Percentiles rank a stretch among this genome's conserved stretches.
phyloP scores from a whole-genome alignment of 2,888 invertebrate species.

The Pyrocoelia pectoralis region DNA sequence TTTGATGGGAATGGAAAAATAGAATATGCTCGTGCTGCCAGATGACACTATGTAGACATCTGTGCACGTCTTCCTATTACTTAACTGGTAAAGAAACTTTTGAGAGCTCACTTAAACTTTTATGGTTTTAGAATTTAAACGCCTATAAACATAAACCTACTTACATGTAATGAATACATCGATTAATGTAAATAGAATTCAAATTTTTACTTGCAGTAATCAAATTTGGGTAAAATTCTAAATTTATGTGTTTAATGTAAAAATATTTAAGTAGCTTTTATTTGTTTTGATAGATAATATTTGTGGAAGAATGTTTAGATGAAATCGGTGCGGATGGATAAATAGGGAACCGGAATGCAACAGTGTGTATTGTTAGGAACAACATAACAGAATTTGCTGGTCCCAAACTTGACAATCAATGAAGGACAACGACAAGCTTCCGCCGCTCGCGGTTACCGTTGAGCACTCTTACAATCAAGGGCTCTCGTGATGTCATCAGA shows the following conservation, averaged over 20 bases:
- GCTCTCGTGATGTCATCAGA: constrained; percentile 51
- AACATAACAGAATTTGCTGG: constrained; percentile 29
- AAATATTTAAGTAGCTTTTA: neutral
- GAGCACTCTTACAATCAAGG: constrained; percentile 52
- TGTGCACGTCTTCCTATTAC: constrained; percentile 14
- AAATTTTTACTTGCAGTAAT: too few relatives aligned
- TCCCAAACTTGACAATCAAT: constrained; percentile 34
- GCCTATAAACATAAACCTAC: neutral
- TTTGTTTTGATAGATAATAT: neutral
- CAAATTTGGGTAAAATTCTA: neutral
- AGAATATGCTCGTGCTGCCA: constrained; percentile 26
- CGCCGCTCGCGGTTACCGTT: constrained; percentile 46
- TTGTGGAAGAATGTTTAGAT: constrained; percentile 20
- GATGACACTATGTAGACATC: constrained; percentile 26
- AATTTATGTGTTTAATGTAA: neutral
- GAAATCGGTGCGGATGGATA: constrained; percentile 16
- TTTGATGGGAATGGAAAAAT: constrained; percentile 39
- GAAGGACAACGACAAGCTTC: constrained; percentile 52
- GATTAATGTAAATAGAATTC: neutral
- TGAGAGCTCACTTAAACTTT: constrained; percentile 10
- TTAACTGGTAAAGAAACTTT: constrained; percentile 11
- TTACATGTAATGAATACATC: constrained; percentile 1
- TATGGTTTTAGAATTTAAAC: constrained; percentile 13
- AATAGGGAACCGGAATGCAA: constrained; percentile 27
- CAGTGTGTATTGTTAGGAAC: constrained; percentile 23